Conservation (phyloP, 2,113 vertebrate genomes). For the Xenopus laevis region DNA sequence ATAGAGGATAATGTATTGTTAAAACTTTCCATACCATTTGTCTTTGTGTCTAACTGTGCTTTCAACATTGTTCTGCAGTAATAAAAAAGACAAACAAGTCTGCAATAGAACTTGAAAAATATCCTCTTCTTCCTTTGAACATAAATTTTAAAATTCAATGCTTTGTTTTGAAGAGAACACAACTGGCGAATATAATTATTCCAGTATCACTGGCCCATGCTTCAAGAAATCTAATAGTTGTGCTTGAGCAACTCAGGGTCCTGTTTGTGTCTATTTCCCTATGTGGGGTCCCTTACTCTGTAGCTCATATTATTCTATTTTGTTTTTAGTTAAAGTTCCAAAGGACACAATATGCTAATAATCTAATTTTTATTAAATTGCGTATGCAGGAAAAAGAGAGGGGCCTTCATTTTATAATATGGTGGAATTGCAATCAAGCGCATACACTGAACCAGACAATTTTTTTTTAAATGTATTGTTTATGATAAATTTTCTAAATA, state of each 20-base stretch:
- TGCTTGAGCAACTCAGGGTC: not conserved
- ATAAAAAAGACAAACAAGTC: not conserved
- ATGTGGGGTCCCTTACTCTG: too few relatives aligned
- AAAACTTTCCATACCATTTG: not conserved
- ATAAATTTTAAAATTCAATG: not conserved
- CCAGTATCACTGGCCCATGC: not conserved
- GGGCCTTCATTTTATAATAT: too few relatives aligned
- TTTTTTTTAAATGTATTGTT: too few relatives aligned
- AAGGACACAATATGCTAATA: too few relatives aligned
- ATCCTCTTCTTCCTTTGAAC: too few relatives aligned
- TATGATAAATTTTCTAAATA: too few relatives aligned
- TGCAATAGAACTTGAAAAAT: not conserved
- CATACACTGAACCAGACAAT: too few relatives aligned
- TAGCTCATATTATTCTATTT: too few relatives aligned
- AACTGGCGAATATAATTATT: not conserved
- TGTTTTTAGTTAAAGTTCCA: too few relatives aligned
- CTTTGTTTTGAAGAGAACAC: not conserved
- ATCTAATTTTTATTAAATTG: too few relatives aligned
- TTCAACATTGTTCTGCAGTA: not conserved
- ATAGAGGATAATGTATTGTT: not conserved
- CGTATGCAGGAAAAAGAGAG: too few relatives aligned
- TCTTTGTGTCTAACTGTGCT: not conserved
- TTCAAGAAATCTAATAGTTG: not conserved
- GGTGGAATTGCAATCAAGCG: too few relatives aligned
- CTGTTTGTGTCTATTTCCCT: not conserved